phyloP scores from a whole-genome alignment of 1,140 invertebrate genomes.

The Protaetia brevitarsis region DNA sequence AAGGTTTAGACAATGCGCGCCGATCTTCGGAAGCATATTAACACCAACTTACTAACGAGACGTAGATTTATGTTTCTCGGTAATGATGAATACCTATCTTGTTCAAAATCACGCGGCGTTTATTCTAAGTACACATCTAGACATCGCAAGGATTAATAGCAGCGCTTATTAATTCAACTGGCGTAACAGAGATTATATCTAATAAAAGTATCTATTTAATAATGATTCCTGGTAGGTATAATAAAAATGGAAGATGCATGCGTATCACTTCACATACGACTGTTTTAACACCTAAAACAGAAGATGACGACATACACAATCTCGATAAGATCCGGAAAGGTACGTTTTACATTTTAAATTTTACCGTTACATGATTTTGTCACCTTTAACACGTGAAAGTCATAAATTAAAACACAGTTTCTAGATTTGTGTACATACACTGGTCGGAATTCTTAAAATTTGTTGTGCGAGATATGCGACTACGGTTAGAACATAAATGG shows the following conservation, averaged over 20 bases:
- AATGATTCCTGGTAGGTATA: background rate
- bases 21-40: background rate
- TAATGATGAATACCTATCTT: background rate
- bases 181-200: background rate
- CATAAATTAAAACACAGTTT: too few species aligned
- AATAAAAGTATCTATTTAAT: background rate
- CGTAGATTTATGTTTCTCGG: background rate
- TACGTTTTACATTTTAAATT: too few species aligned
- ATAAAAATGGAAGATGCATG: background rate
- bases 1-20: too few species aligned
- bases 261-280: background rate
- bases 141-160: background rate
- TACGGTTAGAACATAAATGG: background rate
- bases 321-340: too few species aligned
- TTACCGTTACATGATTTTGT: too few species aligned
- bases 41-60: background rate
- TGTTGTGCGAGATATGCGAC: too few species aligned
- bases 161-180: conserved; percentile 1
- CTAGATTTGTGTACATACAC: too few species aligned
- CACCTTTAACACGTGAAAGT: too few species aligned
- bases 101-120: background rate
- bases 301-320: too few species aligned
- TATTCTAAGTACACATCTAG: background rate
- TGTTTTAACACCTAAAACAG: background rate
- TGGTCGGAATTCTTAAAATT: too few species aligned